These are phyloP conservation scores for Athalia rosae DNA, from an alignment of 2,888 invertebrate genomes.

Conservation along the genomic window DNA sequence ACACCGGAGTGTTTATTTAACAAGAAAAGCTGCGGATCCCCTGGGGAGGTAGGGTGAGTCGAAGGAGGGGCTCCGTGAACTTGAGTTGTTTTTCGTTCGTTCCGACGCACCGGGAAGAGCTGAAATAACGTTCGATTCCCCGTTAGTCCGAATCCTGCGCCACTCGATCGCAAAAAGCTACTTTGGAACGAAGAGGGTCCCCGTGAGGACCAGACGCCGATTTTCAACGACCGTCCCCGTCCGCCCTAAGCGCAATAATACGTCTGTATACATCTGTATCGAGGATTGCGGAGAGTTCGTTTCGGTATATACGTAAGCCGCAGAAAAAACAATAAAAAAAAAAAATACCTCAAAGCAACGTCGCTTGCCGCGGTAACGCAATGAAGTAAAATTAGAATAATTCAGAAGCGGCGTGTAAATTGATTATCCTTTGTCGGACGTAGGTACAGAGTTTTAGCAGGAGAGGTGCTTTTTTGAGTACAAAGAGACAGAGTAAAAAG, in stretches of 20 bases:
- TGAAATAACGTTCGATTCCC: not conserved
- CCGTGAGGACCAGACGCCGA: not conserved
- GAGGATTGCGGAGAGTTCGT: constrained; percentile 14
- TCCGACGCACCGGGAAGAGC: not conserved
- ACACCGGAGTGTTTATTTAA: constrained; percentile 33
- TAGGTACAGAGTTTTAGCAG: not conserved
- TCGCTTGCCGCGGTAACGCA: constrained; percentile 11
- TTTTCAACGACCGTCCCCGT: no score
- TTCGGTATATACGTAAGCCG: constrained; percentile 45
- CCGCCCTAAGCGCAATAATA: no score
- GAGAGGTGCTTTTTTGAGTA: no score
- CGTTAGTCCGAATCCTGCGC: constrained; percentile 24
- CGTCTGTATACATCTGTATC: constrained; percentile 8
- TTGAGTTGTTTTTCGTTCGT: not conserved
- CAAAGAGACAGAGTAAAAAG: no score
- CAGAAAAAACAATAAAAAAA: constrained; percentile 48
- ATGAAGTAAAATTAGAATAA: constrained; percentile 56
- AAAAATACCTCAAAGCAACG: constrained; percentile 52
- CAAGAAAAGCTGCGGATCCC: constrained; percentile 31
- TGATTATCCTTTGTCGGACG: constrained; percentile 55
- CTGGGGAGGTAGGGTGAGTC: constrained; percentile 11
- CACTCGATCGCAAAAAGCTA: constrained; percentile 22
- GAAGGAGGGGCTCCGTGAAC: not conserved
- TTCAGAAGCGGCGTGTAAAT: constrained; percentile 53
- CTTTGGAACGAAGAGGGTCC: not conserved